These are phyloP conservation scores for Herpailurus yagouaroundi DNA, from an alignment of 2,113 vertebrate genomes.

Conservation along the genomic window DNA sequence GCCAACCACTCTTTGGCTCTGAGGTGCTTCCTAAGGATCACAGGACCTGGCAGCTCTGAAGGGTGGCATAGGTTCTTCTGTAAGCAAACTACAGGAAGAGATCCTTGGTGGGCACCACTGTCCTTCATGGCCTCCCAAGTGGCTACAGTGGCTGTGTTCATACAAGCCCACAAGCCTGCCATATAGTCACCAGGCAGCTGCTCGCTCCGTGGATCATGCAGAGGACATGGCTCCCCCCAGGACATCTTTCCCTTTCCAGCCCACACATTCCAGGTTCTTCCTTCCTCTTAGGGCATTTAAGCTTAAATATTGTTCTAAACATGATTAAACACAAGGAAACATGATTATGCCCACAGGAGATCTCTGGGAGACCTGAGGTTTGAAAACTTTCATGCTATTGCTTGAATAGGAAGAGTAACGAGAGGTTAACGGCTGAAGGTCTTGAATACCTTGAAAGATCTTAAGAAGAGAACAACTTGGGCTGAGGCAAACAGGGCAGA, in stretches of 20 bases:
- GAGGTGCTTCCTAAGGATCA: neutral
- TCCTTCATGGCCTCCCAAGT: accelerated
- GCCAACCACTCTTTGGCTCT: neutral
- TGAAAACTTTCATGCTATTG: neutral
- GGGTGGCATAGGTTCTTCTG: no score
- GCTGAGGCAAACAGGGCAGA: neutral
- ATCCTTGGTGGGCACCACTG: no score
- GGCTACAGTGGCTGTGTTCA: accelerated
- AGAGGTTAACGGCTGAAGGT: neutral
- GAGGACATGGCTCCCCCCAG: accelerated
- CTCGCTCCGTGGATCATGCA: accelerated
- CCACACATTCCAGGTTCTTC: neutral
- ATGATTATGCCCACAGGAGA: neutral
- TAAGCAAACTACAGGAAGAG: no score
- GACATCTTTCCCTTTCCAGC: neutral
- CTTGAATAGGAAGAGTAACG: neutral
- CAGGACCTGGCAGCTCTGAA: neutral
- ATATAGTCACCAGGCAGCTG: accelerated
- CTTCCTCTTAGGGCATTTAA: neutral
- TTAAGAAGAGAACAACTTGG: neutral
- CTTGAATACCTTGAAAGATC: slow-evolving; percentile 29
- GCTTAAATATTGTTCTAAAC: slow-evolving; percentile 30
- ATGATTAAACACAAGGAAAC: neutral
- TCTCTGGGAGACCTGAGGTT: neutral
- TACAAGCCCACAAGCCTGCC: accelerated